A percentile compares a stretch with the other conserved stretches of the same genome.
These are phyloP conservation scores for Pelusios castaneus DNA, from an alignment of 2,113 vertebrate genomes.

Conservation along the genomic window DNA sequence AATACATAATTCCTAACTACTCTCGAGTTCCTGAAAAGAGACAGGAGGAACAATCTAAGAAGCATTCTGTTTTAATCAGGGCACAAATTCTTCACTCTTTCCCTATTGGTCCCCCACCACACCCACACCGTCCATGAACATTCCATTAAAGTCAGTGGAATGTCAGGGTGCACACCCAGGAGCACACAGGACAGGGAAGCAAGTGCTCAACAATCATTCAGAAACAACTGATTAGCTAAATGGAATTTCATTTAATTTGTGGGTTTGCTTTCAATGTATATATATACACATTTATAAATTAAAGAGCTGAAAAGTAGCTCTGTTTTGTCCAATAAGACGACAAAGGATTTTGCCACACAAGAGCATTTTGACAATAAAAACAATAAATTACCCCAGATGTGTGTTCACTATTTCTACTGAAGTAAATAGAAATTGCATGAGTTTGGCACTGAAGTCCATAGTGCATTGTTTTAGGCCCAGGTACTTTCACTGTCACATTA, in stretches of 20 bases:
- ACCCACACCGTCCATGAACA: neutral
- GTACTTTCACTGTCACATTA: neutral
- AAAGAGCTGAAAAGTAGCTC: neutral
- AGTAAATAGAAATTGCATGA: neutral
- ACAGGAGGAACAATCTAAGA: neutral
- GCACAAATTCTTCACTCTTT: neutral
- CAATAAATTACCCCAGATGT: neutral
- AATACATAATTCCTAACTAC: neutral
- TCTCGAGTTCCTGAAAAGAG: neutral
- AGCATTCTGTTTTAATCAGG: neutral
- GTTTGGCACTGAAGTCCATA: neutral
- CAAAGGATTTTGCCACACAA: neutral
- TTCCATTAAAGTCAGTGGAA: neutral
- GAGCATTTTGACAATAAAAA: neutral
- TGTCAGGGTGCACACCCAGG: neutral
- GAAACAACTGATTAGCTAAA: neutral
- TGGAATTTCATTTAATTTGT: neutral
- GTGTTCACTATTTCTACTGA: neutral
- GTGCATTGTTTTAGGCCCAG: neutral
- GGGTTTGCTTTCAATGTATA: neutral
- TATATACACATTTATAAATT: neutral
- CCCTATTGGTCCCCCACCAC: neutral
- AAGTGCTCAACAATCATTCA: neutral
- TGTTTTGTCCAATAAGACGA: neutral
- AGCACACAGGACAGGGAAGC: neutral